Conservation (phyloP, 1,140 invertebrate genomes). For the Macrobrachium rosenbergii region DNA sequence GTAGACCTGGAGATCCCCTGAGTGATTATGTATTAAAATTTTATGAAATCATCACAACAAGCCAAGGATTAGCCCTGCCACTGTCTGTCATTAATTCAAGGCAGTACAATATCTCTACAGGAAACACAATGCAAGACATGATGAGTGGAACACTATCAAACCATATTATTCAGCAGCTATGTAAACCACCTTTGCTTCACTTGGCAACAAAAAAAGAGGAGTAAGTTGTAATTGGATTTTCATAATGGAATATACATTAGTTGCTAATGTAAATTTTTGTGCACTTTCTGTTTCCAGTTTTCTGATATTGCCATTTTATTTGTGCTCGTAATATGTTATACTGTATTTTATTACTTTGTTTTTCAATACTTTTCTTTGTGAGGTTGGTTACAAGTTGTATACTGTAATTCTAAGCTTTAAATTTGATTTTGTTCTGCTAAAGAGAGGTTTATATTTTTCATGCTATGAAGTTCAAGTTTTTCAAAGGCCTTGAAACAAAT, state of each 20-base stretch:
- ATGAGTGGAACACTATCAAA: constrained; percentile 63
- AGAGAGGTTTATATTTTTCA: too few relatives aligned
- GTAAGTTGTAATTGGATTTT: constrained; percentile 26
- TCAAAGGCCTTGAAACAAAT: too few relatives aligned
- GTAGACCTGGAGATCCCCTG: constrained; percentile 37
- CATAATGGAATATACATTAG: background rate
- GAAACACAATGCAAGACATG: constrained; percentile 43
- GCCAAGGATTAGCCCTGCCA: constrained; percentile 42
- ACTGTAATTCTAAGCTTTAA: too few relatives aligned
- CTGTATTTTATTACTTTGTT: too few relatives aligned
- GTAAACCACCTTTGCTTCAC: constrained; percentile 50
- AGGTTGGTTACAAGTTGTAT: too few relatives aligned
- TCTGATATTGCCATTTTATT: too few relatives aligned
- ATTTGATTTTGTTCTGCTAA: too few relatives aligned
- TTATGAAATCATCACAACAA: constrained; percentile 35
- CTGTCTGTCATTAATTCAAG: constrained; percentile 52
- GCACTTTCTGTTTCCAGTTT: too few relatives aligned
- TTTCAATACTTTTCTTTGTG: too few relatives aligned
- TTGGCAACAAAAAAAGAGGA: constrained; percentile 25
- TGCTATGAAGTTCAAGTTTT: too few relatives aligned
- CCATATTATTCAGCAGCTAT: constrained; percentile 51
- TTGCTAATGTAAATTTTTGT: background rate
- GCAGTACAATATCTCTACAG: constrained; percentile 54
- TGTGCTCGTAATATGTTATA: too few relatives aligned
- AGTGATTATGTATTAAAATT: constrained; percentile 50